These are phyloP conservation scores for Hyperoplus immaculatus DNA, from an alignment of 2,797 vertebrate species.

Conservation along the genomic window DNA sequence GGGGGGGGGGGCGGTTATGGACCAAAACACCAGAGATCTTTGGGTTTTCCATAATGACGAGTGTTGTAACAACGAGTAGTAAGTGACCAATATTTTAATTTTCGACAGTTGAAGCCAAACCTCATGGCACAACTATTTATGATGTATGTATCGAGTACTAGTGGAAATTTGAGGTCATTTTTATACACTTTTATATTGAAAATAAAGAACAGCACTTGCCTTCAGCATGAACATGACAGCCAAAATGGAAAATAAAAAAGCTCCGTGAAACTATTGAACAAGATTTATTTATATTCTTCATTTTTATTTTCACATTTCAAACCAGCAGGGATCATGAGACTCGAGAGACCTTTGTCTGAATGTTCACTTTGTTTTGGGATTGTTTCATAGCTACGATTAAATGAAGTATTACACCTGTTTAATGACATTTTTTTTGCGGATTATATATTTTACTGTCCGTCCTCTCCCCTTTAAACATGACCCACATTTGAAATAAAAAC, in stretches of 20 bases:
- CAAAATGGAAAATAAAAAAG: conserved; percentile 10
- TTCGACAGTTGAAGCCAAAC: conserved; percentile 1
- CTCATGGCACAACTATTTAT: conserved; percentile 13
- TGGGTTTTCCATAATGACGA: conserved; percentile 26
- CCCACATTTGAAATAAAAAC: background rate
- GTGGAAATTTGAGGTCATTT: conserved; percentile 40
- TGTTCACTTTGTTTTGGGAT: conserved; percentile 2
- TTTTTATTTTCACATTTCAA: conserved; percentile 20
- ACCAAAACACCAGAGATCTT: conserved; percentile 1
- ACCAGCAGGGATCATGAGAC: conserved; percentile 16
- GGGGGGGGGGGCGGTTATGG: no score
- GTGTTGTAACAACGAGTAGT: conserved; percentile 17
- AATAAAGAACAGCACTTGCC: conserved; percentile 34
- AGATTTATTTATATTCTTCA: conserved; percentile 20
- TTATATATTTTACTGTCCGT: conserved; percentile 2
- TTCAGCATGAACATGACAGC: conserved; percentile 18
- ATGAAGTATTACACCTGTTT: background rate
- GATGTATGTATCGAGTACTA: conserved; percentile 22
- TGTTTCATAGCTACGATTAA: conserved; percentile 3
- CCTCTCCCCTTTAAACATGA: background rate
- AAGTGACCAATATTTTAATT: conserved; percentile 10
- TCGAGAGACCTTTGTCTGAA: conserved; percentile 4
- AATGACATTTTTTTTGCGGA: background rate
- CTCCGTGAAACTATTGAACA: conserved; percentile 26
- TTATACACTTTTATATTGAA: conserved; percentile 21